Base-by-base conservation (phyloP, 2,113 vertebrate species). In the Nothoprocta perdicaria region DNA sequence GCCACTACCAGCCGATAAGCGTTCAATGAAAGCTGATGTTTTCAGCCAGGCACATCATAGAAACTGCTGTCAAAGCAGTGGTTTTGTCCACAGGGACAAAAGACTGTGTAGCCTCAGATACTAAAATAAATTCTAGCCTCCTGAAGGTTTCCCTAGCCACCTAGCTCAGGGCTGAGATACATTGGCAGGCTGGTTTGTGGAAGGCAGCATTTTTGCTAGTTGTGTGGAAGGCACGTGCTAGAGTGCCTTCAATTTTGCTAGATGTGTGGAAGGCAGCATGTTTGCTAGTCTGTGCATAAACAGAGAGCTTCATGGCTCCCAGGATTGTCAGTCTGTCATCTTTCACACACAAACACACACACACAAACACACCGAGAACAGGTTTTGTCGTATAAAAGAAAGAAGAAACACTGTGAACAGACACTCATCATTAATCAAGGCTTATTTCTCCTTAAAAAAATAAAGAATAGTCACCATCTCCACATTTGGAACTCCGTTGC, bases 301-400 rank as follows among this genome's bases (percentile, higher is more conserved):
- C 90, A 95, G 62, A 89, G 91, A 73, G 67, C 50, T 96, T 89
- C 89, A 88, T 84, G 68, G 83, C 90, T 96, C 93, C 40, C 48
- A 75, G 53, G 87, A 83, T 88, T 96, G 96, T 94, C 94, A 96
- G 88, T 94, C 95, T 96, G 89, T 94, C 89, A 79, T 92, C 65
- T 94, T 94, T 29, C 73, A 76, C 41, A 67, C 31, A 73, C 35
- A 63, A 15, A 80, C 0, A 93, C 35, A 63, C 18, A 80, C 0
- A 93, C 73, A 75, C 40, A 71, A 33, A 74, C 38, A 65, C 18
- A 80, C 0, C 90, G 46, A 75, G 66, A 95, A 93, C 83, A 94
- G 92, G 94, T 91, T 96, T 91, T 95, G 93, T 89, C 84, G 95
- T 96, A 93, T 94, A 81, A 96, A 96, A 96, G 88, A 92, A 90